phyloP scores from a whole-genome alignment of 2,113 vertebrate genomes.

The Indri indri region DNA sequence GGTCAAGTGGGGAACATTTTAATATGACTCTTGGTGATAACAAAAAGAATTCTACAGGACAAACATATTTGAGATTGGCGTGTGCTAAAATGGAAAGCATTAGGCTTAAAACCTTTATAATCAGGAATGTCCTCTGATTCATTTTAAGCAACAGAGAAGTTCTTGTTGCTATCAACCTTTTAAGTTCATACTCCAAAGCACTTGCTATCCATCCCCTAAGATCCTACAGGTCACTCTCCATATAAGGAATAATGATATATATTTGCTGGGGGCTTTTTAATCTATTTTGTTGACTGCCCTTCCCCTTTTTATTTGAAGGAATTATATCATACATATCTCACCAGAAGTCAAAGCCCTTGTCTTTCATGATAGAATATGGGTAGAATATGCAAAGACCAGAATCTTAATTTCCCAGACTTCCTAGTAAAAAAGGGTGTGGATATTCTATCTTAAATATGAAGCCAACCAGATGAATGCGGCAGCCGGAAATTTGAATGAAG shows the following conservation, averaged over 20 bases:
- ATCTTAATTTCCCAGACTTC: background rate
- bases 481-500: background rate
- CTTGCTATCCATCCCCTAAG: background rate
- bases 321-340: background rate
- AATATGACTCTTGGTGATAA: background rate
- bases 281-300: background rate
- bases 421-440: background rate
- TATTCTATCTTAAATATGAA: background rate
- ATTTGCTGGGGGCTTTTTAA: background rate
- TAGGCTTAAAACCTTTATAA: background rate
- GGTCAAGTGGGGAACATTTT: background rate
- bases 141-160: background rate
- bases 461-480: accelerated
- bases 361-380: background rate
- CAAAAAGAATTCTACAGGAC: background rate
- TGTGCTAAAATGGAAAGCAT: background rate
- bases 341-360: background rate
- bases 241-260: background rate
- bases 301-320: background rate
- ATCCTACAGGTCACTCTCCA: background rate
- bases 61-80: background rate
- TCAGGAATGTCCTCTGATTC: background rate
- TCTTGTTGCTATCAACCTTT: background rate
- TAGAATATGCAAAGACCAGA: background rate
- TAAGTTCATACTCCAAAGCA: background rate